Conservation (phyloP, 2,113 vertebrate genomes). For the Nesospiza acunhae region DNA sequence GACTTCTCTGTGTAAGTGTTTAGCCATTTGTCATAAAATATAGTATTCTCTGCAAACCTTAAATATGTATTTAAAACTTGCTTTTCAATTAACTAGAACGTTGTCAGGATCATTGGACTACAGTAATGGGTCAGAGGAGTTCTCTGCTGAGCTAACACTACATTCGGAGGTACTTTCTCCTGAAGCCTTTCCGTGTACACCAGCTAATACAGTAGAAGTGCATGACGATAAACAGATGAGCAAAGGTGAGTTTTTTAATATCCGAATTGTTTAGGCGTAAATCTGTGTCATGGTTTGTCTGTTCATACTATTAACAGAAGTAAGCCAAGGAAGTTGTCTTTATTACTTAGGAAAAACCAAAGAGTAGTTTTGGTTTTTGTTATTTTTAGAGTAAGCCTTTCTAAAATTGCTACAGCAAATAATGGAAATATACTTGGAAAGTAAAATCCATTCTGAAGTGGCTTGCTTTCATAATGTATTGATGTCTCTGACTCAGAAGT, state of each 20-base stretch:
- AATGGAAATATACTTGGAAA: neutral
- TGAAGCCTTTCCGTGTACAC: conserved; percentile 75
- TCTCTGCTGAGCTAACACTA: conserved; percentile 84
- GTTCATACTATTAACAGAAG: neutral
- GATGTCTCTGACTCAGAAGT: neutral
- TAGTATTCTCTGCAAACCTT: conserved; percentile 34
- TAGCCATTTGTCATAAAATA: conserved; percentile 49
- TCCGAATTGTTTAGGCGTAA: neutral
- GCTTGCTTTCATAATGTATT: neutral
- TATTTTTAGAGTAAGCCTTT: neutral
- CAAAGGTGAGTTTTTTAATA: conserved; percentile 70
- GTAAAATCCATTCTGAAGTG: neutral
- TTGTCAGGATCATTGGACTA: conserved; percentile 80
- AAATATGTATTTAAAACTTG: conserved; percentile 63
- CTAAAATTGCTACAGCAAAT: neutral
- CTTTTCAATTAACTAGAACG: conserved; percentile 81
- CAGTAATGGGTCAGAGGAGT: conserved; percentile 80
- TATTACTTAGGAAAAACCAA: neutral
- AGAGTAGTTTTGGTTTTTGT: neutral
- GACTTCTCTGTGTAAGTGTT: conserved; percentile 91
- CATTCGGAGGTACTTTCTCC: conserved; percentile 81
- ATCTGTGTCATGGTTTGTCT: neutral
- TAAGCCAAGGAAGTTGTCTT: neutral
- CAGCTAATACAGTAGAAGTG: conserved; percentile 85
- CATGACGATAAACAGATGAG: conserved; percentile 82